Evolutionary conservation across 2,113 vertebrate species (phyloP).

Genomic region (Bolborhynchus lineola): DNA sequence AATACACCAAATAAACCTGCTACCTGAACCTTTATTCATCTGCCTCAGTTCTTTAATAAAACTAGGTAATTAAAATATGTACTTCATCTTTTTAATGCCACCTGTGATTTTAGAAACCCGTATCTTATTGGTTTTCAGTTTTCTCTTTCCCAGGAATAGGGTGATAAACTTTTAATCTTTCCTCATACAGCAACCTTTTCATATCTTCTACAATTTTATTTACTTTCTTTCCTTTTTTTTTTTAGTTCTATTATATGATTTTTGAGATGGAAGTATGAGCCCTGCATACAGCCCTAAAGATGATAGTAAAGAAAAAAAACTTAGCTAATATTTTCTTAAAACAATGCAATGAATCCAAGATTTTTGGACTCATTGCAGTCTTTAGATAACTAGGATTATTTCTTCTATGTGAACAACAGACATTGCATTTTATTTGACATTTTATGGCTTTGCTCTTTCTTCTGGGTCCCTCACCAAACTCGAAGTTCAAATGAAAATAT

Average conservation of each 20-base stretch:
- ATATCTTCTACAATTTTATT: not conserved
- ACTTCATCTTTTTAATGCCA: not conserved
- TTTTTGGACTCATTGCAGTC: not conserved
- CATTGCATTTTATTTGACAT: not conserved
- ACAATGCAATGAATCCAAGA: not conserved
- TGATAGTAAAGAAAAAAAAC: not conserved
- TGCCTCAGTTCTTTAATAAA: not conserved
- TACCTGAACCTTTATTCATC: not conserved
- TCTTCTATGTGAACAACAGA: not conserved
- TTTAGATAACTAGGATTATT: not conserved
- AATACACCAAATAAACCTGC: not conserved
- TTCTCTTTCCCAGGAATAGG: not conserved
- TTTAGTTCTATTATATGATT: not conserved
- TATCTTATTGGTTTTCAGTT: not conserved
- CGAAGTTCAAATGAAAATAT: not conserved
- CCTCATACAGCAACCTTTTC: rapidly evolving
- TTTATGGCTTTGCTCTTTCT: not conserved
- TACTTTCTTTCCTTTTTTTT: not conserved
- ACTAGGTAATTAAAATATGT: not conserved
- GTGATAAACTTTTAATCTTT: not conserved
- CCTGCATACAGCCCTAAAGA: not conserved
- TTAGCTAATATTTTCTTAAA: not conserved
- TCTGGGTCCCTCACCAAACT: not conserved
- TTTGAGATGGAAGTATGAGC: not conserved
- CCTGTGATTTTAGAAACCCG: not conserved